Base-by-base conservation (phyloP, 2,888 invertebrate genomes). In the Callosobruchus maculatus region DNA sequence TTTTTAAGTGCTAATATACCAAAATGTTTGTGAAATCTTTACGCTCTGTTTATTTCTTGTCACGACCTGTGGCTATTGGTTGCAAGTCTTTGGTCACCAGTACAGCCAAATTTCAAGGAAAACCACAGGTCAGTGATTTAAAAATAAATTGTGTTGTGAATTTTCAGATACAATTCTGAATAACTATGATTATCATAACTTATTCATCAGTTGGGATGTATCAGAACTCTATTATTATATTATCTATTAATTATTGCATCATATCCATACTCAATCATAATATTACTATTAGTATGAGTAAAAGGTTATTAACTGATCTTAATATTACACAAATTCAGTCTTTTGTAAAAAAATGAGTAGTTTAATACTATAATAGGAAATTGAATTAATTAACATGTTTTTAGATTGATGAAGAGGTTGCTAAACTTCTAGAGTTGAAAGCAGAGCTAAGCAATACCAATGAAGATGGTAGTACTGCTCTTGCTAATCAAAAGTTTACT, bases 331-430 rank as follows among this genome's bases (percentile, higher is more conserved):
- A n/a, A n/a, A n/a, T n/a, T n/a, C n/a, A n/a, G n/a, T n/a, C n/a
- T n/a, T n/a, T n/a, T n/a, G n/a, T n/a, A n/a, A n/a, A n/a, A n/a
- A n/a, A n/a, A n/a, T n/a, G n/a, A n/a, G n/a, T n/a, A n/a, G n/a
- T n/a, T n/a, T n/a, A n/a, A n/a, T n/a, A n/a, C n/a, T n/a, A n/a
- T n/a, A n/a, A n/a, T n/a, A n/a, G n/a, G 68, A 20, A 20, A 21
- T 68, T 18, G n/a, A 68, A 5, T 7, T 68, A 21, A 5, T 13
- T 5, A 13, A 68, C 68, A 73, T 75, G 68, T 76, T 85, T 88
- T 83, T 88, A 98, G 97, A 94, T 98, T 81, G 91, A 93, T 86
- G 93, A 94, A 84, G 95, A 96, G 88, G 94, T 97, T 67, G 89
- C 93, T 0, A 96, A 95, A 84, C 88, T 97, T 72, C 86, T 96